phyloP scores from a whole-genome alignment of 2,797 vertebrate genomes.

The Jordanella pulchra region DNA sequence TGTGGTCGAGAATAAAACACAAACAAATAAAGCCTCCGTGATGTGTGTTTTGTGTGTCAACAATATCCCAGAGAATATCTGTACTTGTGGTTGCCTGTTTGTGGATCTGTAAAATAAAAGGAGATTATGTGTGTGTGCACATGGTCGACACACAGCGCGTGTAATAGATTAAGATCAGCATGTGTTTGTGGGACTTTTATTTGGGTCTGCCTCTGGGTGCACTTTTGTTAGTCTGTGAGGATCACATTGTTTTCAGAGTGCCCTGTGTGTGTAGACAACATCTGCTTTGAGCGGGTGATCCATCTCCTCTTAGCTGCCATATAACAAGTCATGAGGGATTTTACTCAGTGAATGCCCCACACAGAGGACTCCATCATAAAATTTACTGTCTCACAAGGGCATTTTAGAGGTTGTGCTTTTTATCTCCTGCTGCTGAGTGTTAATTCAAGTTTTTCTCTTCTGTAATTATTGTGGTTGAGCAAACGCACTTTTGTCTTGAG shows the following conservation, averaged over 20 bases:
- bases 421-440: conserved; percentile 31
- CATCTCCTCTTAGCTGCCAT: conserved; percentile 82
- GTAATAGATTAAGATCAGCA: conserved; percentile 65
- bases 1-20: conserved; percentile 62
- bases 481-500: conserved; percentile 16
- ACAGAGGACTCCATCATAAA: conserved; percentile 72
- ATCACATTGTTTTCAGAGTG: conserved; percentile 78
- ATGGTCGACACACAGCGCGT: conserved; percentile 24
- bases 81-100: conserved; percentile 16
- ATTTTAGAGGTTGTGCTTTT: conserved; percentile 64
- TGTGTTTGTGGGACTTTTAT: conserved; percentile 56
- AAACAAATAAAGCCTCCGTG: conserved; percentile 66
- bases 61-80: conserved; percentile 51
- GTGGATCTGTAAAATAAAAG: conserved; percentile 23
- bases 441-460: conserved; percentile 42
- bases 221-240: conserved; percentile 79
- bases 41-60: conserved; percentile 47
- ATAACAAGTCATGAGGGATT: conserved; percentile 86
- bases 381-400: conserved; percentile 73
- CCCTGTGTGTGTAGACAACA: conserved; percentile 78
- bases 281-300: conserved; percentile 81
- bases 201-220: conserved; percentile 45
- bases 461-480: conserved; percentile 33
- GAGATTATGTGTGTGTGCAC: conserved; percentile 18
- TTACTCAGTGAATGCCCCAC: conserved; percentile 77